Percentiles rank a stretch among this genome's conserved stretches.
These are phyloP conservation scores for Hafferia zeledoni DNA, from an alignment of 2,797 vertebrate species.

Conservation along the genomic window DNA sequence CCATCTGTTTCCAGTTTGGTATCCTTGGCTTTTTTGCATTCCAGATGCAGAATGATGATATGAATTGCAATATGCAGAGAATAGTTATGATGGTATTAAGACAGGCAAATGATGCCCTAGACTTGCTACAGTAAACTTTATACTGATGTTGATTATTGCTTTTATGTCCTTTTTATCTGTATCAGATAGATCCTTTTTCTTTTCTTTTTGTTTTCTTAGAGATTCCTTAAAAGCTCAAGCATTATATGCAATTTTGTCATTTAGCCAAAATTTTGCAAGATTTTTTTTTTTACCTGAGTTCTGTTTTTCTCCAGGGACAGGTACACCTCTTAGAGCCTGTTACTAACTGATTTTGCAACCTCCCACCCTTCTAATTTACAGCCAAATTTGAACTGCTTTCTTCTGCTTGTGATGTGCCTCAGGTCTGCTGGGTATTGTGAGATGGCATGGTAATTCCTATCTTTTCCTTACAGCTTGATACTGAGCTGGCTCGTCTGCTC, in stretches of 20 bases:
- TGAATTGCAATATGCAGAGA: not conserved
- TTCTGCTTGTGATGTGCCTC: not conserved
- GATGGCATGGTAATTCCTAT: not conserved
- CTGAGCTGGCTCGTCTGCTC: not conserved
- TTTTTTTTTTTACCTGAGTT: not conserved
- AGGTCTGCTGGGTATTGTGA: slow-evolving; percentile 10
- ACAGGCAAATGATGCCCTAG: not conserved
- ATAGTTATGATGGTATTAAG: not conserved
- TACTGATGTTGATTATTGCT: not conserved
- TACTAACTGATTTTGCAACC: not conserved
- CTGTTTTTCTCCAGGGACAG: not conserved
- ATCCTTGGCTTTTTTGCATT: not conserved
- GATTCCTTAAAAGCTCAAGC: not conserved
- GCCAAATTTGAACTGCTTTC: not conserved
- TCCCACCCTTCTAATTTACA: not conserved
- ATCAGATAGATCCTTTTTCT: not conserved
- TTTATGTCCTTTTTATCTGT: not conserved
- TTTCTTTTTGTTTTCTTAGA: not conserved
- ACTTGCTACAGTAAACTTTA: not conserved
- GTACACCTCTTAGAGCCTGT: not conserved
- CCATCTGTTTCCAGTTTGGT: slow-evolving; percentile 12
- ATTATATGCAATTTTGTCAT: not conserved
- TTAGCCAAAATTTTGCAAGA: not conserved
- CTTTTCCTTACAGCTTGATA: not conserved
- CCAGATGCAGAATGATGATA: slow-evolving; percentile 19